A percentile compares a stretch with the other conserved stretches of the same genome.
Conservation (phyloP, 2,888 invertebrate species). For the Tineola bisselliella region DNA sequence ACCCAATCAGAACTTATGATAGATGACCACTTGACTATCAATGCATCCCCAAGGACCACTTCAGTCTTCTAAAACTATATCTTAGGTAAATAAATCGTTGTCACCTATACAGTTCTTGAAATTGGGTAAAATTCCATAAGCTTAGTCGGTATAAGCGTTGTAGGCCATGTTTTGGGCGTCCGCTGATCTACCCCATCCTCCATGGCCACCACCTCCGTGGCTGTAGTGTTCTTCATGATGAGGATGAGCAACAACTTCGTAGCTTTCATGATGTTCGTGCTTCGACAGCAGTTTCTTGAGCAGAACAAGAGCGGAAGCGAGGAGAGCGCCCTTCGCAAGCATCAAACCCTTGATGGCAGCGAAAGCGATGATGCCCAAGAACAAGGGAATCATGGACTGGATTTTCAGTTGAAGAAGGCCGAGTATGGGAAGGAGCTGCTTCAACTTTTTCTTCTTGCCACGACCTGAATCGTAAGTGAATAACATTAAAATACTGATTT, state of each 20-base stretch:
- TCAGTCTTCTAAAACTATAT: slow-evolving; percentile 25
- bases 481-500: background rate
- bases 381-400: slow-evolving; percentile 80
- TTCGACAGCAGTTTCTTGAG: slow-evolving; percentile 76
- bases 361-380: slow-evolving; percentile 77
- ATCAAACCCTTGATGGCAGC: slow-evolving; percentile 86
- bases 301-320: slow-evolving; percentile 76
- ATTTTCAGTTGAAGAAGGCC: slow-evolving; percentile 82
- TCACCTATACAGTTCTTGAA: background rate
- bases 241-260: slow-evolving; percentile 79
- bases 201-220: slow-evolving; percentile 64
- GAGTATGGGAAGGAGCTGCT: slow-evolving; percentile 78
- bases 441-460: slow-evolving; percentile 82
- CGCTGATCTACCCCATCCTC: slow-evolving; percentile 74
- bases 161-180: slow-evolving; percentile 78
- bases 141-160: slow-evolving; percentile 69
- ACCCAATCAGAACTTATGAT: background rate
- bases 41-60: slow-evolving; percentile 19
- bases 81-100: slow-evolving; percentile 29
- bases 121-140: background rate
- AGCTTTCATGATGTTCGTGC: slow-evolving; percentile 73
- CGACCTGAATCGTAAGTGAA: slow-evolving; percentile 65
- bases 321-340: slow-evolving; percentile 83
- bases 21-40: slow-evolving; percentile 16
- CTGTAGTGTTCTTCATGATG: slow-evolving; percentile 70